Percentiles rank a stretch among this genome's conserved stretches.
These are phyloP conservation scores for Sceloporus undulatus DNA, from an alignment of 2,113 vertebrate genomes.

Conservation along the genomic window DNA sequence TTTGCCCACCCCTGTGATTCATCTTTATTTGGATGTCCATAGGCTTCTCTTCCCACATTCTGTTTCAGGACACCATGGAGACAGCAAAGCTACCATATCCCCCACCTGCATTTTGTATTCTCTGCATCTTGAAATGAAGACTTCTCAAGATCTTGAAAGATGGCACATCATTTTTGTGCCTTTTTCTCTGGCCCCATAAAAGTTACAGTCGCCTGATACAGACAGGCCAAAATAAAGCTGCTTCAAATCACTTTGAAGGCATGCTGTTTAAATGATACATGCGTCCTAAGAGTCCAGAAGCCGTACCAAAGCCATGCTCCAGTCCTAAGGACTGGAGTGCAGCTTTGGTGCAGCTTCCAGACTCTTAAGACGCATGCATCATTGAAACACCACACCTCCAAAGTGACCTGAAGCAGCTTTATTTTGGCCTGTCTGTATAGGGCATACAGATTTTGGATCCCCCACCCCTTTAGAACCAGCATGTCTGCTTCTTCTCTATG, in stretches of 20 bases:
- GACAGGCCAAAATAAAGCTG: too few relatives aligned
- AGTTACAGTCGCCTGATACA: not conserved
- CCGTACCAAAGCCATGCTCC: too few relatives aligned
- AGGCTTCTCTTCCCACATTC: not conserved
- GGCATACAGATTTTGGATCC: not conserved
- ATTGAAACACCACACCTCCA: too few relatives aligned
- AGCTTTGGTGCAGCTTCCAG: too few relatives aligned
- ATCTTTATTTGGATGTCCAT: not conserved
- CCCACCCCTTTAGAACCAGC: not conserved
- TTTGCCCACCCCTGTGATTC: not conserved
- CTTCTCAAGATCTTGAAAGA: not conserved
- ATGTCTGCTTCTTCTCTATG: not conserved
- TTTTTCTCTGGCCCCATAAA: not conserved
- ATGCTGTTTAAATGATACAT: too few relatives aligned
- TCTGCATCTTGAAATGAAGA: too few relatives aligned
- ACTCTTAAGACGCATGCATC: too few relatives aligned
- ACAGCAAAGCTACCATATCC: not conserved
- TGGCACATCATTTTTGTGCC: not conserved
- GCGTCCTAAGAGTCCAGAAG: too few relatives aligned
- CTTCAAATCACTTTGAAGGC: too few relatives aligned
- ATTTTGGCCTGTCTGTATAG: too few relatives aligned
- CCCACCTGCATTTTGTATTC: not conserved
- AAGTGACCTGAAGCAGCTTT: too few relatives aligned
- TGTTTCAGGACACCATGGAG: not conserved
- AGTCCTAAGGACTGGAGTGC: too few relatives aligned